Evolutionary conservation across 1,140 invertebrate species (phyloP).

Genomic region (Anadara kagoshimensis): DNA sequence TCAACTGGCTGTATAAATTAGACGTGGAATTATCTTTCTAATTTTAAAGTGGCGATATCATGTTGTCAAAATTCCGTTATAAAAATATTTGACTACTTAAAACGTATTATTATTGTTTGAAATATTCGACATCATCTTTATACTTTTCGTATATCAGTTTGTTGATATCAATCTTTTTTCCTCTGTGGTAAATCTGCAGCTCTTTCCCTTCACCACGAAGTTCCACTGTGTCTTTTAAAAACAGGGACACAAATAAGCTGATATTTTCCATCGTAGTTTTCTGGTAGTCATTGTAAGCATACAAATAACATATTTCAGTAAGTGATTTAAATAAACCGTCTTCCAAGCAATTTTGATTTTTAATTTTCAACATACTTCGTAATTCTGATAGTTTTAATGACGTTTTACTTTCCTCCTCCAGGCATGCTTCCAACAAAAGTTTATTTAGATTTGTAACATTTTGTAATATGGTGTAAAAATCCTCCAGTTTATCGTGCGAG

Average conservation of each 20-base stretch:
- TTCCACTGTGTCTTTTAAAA: background rate
- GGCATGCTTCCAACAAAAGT: background rate
- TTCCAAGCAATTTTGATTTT: background rate
- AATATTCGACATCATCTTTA: background rate
- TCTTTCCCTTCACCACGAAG: background rate
- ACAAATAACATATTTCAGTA: background rate
- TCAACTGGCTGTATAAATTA: too few relatives aligned
- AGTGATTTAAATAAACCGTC: background rate
- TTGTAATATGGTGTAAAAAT: too few relatives aligned
- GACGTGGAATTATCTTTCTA: too few relatives aligned
- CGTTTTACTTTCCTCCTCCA: background rate
- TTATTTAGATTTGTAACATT: background rate
- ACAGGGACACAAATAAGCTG: background rate
- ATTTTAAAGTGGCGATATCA: too few relatives aligned
- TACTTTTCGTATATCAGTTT: background rate
- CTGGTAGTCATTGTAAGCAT: conserved; percentile 1
- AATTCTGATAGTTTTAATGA: background rate
- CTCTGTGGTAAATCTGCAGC: background rate
- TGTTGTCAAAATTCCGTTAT: too few relatives aligned
- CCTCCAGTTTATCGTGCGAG: too few relatives aligned
- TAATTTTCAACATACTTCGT: background rate
- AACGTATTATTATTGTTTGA: background rate
- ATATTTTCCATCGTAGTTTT: background rate
- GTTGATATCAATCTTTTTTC: background rate
- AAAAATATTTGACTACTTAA: too few relatives aligned